Evolutionary conservation across 2,888 invertebrate species (phyloP).

Genomic region (Flexamia atlantica): DNA sequence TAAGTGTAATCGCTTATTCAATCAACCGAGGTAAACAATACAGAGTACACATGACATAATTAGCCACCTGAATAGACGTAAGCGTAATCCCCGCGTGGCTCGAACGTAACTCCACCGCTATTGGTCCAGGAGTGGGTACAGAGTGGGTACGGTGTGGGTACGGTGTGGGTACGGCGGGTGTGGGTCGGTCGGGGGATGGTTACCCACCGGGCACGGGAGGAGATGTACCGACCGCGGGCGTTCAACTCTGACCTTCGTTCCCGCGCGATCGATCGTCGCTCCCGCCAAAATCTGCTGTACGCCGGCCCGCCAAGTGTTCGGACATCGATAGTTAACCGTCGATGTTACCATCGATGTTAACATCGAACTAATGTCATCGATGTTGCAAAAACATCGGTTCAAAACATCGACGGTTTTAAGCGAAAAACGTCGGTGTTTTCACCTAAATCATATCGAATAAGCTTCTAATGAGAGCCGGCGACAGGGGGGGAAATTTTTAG

Average conservation of each 20-base stretch:
- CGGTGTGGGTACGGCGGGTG: not conserved
- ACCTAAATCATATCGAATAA: no score
- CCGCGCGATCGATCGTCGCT: not conserved
- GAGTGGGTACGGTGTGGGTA: not conserved
- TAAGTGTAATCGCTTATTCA: not conserved
- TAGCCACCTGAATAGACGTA: not conserved
- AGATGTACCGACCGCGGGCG: not conserved
- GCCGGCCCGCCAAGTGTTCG: not conserved
- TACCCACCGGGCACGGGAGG: not conserved
- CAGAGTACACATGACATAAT: not conserved
- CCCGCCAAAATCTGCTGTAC: constrained; percentile 34
- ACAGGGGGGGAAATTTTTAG: no score
- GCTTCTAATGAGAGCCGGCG: no score
- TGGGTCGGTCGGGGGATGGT: not conserved
- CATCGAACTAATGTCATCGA: no score
- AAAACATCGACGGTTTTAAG: no score
- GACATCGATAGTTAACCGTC: no score
- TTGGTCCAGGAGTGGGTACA: not conserved
- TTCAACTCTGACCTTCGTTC: constrained; percentile 53
- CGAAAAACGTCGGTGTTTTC: no score
- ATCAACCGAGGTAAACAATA: not conserved
- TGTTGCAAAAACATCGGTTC: no score
- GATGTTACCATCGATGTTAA: no score
- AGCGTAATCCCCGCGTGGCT: not conserved
- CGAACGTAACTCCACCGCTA: no score